Base-by-base conservation (phyloP, 2,888 invertebrate species). In the Byasa hedistus region DNA sequence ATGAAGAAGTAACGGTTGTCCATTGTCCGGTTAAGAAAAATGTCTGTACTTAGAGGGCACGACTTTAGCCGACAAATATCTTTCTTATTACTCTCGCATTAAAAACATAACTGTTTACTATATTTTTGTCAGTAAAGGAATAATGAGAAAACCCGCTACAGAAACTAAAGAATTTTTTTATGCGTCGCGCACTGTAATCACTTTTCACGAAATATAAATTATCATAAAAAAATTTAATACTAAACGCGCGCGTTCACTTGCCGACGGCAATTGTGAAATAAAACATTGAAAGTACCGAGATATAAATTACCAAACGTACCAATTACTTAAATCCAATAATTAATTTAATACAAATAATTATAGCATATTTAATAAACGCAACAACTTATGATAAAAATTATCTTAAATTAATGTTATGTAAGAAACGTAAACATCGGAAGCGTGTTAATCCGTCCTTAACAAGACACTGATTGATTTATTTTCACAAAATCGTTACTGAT, bases 1-100 rank as follows among this genome's bases (percentile, higher is more conserved):
- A 66, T 74, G 81, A 79, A 81, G 80, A 70, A 54, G 57, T 71
- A 72, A 79, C 72, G 71, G 74, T 70, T 15, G n/a, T 68, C 69
- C 32, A 63, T 72, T 71, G 66, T 61, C 51, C 36, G 27, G 52
- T 72, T 52, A n/a, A 54, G n/a, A n/a, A 23, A 65, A 62, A 61
- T 61, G 57, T 52, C 54, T 44, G 57, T 66, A 68, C 63, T 62
- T 57, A 21, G 75, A 75, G 72, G 68, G 61, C 52, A 48, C n/a
- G 48, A n/a, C 72, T 32, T 54, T 55, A 62, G 66, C 62, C 39
- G 44, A 51, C 44, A 51, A 62, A 55, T 55, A 62, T 64, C 24
- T 64, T 59, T 64, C 39, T 63, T 63, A 54, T 64, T 64, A 39
- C 52, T 64, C 52, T 64, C 12, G 64, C 24, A 23, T 64, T 64